Evolutionary conservation across 2,797 vertebrate genomes (phyloP).

Genomic region (Amphiprion clarkii): DNA sequence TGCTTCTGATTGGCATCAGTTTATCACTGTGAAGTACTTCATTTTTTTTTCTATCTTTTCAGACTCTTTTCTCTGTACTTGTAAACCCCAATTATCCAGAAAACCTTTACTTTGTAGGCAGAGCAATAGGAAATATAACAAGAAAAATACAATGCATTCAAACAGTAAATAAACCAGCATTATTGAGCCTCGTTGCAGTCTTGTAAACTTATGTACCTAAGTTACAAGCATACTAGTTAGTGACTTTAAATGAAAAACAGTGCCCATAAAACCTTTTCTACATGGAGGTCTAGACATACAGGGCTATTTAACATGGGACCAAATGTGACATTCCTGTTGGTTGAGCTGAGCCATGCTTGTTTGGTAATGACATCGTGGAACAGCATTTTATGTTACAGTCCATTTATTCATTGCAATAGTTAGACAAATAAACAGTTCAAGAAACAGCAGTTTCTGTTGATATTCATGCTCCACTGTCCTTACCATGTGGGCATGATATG

Average conservation of each 20-base stretch:
- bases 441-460: conserved; percentile 21
- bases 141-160: conserved; percentile 24
- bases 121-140: conserved; percentile 81
- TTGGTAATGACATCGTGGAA: conserved; percentile 33
- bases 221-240: conserved; percentile 31
- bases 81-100: conserved; percentile 41
- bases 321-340: conserved; percentile 82
- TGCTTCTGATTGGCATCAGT: conserved; percentile 74
- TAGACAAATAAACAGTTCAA: neutral
- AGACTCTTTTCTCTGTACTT: conserved; percentile 47
- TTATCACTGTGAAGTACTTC: conserved; percentile 87
- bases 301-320: conserved; percentile 82
- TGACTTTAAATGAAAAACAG: conserved; percentile 23
- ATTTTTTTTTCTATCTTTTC: conserved; percentile 56
- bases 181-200: conserved; percentile 54
- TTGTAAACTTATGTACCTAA: conserved; percentile 31
- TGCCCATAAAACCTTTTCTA: conserved; percentile 57
- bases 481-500: conserved; percentile 1
- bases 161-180: conserved; percentile 74
- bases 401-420: conserved; percentile 4
- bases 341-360: conserved; percentile 66
- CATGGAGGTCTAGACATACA: conserved; percentile 54
- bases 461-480: conserved; percentile 3
- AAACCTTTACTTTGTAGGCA: conserved; percentile 78
- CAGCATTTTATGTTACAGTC: conserved; percentile 28